Conservation (phyloP, 1,140 invertebrate genomes). For the Nasonia giraulti region DNA sequence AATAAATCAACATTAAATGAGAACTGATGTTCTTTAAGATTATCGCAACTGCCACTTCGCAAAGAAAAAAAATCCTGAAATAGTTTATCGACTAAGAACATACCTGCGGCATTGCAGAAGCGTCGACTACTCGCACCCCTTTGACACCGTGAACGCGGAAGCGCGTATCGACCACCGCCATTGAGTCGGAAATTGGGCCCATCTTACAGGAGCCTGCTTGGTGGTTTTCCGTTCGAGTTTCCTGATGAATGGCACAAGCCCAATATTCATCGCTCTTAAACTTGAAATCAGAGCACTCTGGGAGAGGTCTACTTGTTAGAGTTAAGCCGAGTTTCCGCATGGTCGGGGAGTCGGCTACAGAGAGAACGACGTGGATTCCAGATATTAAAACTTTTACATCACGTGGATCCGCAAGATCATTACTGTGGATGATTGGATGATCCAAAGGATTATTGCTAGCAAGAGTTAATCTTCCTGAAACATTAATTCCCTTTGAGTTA, state of each 20-base stretch:
- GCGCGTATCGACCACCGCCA: slow-evolving; percentile 73
- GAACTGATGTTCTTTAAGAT: neutral
- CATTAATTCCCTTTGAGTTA: neutral
- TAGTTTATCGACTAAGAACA: neutral
- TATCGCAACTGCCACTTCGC: neutral
- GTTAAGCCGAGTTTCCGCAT: slow-evolving; percentile 60
- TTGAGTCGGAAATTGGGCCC: slow-evolving; percentile 70
- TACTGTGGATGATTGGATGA: slow-evolving; percentile 77
- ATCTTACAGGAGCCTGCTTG: slow-evolving; percentile 78
- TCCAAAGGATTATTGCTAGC: slow-evolving; percentile 72
- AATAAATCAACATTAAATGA: no score
- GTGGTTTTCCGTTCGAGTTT: slow-evolving; percentile 75
- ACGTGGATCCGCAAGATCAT: slow-evolving; percentile 72
- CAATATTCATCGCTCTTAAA: slow-evolving; percentile 74
- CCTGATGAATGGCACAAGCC: slow-evolving; percentile 72
- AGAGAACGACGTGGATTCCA: slow-evolving; percentile 63
- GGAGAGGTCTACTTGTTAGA: slow-evolving; percentile 39
- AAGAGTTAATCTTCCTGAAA: slow-evolving; percentile 18
- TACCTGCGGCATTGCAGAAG: slow-evolving; percentile 69
- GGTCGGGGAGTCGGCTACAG: slow-evolving; percentile 59
- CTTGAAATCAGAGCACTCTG: slow-evolving; percentile 57
- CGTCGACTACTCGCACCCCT: slow-evolving; percentile 72
- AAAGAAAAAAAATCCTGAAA: neutral
- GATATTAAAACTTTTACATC: slow-evolving; percentile 71
- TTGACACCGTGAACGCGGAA: slow-evolving; percentile 72